Base-by-base conservation (phyloP, 2,888 invertebrate species). In the Lithophane semibrunnea region DNA sequence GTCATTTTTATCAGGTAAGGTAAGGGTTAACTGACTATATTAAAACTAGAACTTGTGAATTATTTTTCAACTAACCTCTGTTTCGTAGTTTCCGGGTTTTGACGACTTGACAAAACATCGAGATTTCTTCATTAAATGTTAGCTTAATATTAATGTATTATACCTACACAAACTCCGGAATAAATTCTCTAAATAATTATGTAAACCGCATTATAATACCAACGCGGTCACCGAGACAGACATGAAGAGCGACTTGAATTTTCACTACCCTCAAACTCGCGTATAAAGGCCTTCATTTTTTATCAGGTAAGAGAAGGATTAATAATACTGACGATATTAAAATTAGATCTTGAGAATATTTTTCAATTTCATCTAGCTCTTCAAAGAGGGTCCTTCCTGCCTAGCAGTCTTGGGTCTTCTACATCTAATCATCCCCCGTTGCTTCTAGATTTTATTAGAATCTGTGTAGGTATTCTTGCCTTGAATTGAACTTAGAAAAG, bases 1-100 rank as follows among this genome's bases (percentile, higher is more conserved):
- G 69, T 84, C 80, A 87, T 84, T 80, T 86, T 80, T 87, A 73
- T 56, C 56, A 70, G 61, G 66, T 13, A 73, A n/a, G 64, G 52
- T 66, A 83, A 75, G 86, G 79, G 70, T 83, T 73, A 24, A 24
- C n/a, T 21, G 44, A 10, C 12, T 24, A 13, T 52, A 49, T 75
- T 73, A 29, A 44, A 63, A n/a, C 29, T 73, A 44, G 9, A n/a
- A 21, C 16, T 52, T 9, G 24, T 12, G 49, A 42, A 44, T 54
- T 47, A 18, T n/a, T 49, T 72, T 72, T 18, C 47, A 37, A 12
- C 21, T 54, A 74, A 42, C 9, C 21, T 3, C 0, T 54, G 67
- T 3, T 21, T 58, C 29, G 21, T 8, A 16, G n/a, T n/a, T n/a
- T n/a, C n/a, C 9, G 9, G 9, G 29, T 66, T 54, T 67, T 52